A percentile compares a stretch with the other conserved stretches of the same genome.
Conservation (phyloP, 2,888 invertebrate species). For the Acanthosepion lycidas region DNA sequence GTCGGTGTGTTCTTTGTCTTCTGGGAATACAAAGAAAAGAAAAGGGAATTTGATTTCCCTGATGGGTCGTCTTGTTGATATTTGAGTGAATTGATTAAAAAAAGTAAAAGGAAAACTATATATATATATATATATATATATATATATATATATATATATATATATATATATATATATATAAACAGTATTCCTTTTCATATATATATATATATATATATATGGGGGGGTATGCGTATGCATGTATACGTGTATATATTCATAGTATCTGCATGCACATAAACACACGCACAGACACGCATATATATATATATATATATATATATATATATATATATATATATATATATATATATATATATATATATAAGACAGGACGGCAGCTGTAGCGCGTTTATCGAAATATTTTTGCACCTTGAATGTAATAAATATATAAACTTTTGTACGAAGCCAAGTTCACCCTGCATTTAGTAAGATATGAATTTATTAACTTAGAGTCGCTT, state of each 20-base stretch:
- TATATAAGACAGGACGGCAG: not conserved
- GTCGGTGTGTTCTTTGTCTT: not conserved
- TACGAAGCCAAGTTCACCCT: too few species aligned
- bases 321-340: not conserved
- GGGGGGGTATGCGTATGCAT: too few species aligned
- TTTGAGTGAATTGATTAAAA: conserved; percentile 33
- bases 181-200: not conserved
- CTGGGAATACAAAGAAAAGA: not conserved
- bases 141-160: not conserved
- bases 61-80: conserved; percentile 33
- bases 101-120: not conserved
- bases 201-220: not conserved
- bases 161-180: not conserved
- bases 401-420: too few species aligned
- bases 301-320: not conserved
- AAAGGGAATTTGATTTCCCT: conserved; percentile 33
- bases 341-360: not conserved
- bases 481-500: too few species aligned
- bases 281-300: too few species aligned
- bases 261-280: not conserved
- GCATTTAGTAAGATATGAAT: too few species aligned
- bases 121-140: not conserved
- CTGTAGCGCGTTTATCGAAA: too few species aligned
- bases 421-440: too few species aligned
- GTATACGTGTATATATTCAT: not conserved